Conservation (phyloP, 2,797 vertebrate species). For the Mastacembelus armatus region DNA sequence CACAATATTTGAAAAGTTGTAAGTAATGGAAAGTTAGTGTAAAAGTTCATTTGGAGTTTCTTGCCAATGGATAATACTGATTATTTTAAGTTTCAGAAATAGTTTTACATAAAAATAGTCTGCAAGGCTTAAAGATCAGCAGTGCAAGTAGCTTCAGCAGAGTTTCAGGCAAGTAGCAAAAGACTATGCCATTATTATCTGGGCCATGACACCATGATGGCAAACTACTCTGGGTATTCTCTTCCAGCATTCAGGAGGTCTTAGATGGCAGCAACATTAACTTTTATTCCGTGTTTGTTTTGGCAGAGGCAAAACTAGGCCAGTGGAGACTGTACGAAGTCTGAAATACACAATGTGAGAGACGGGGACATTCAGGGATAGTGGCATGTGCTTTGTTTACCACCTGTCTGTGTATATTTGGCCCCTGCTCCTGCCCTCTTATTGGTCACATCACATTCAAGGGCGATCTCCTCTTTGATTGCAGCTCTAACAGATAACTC, state of each 20-base stretch:
- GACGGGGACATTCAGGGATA: conserved; percentile 33
- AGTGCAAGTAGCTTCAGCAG: conserved; percentile 1
- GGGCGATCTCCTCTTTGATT: conserved; percentile 17
- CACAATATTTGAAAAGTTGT: neutral
- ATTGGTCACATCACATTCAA: conserved; percentile 36
- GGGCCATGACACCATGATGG: conserved; percentile 23
- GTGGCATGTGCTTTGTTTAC: conserved; percentile 48
- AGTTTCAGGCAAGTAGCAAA: conserved; percentile 27
- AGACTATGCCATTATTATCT: conserved; percentile 25
- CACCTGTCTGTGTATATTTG: conserved; percentile 43
- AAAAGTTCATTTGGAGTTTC: neutral
- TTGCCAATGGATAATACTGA: neutral
- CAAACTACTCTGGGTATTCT: conserved; percentile 20
- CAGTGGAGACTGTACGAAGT: conserved; percentile 30
- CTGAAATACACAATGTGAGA: conserved; percentile 44
- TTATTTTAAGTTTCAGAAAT: neutral
- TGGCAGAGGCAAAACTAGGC: conserved; percentile 48
- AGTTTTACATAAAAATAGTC: conserved; percentile 7
- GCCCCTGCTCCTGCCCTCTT: conserved; percentile 26
- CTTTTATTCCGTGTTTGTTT: conserved; percentile 34
- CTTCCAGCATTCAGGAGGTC: conserved; percentile 3
- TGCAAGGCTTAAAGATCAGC: neutral
- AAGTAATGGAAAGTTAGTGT: conserved; percentile 1
- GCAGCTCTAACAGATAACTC: conserved; percentile 15
- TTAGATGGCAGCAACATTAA: conserved; percentile 18